Evolutionary conservation across 2,888 invertebrate species (phyloP).

Genomic region (Drosophila engyochracea): DNA sequence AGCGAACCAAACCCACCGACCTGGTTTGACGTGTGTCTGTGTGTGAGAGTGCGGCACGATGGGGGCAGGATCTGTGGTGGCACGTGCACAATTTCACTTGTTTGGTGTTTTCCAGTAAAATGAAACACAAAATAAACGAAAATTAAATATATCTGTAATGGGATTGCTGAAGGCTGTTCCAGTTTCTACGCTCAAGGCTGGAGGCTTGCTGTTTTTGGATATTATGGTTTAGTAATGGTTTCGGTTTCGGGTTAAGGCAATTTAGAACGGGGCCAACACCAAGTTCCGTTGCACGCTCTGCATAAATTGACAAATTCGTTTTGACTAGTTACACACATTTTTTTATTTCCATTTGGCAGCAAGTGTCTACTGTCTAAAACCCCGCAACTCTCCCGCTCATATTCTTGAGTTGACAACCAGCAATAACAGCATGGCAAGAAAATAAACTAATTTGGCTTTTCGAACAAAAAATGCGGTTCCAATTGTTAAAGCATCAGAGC

Average conservation of each 20-base stretch:
- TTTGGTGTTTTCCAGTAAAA: conserved; percentile 28
- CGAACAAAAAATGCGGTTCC: conserved; percentile 46
- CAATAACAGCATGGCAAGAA: conserved; percentile 51
- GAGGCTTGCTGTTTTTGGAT: background rate
- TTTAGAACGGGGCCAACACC: conserved; percentile 28
- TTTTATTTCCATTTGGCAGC: conserved; percentile 14
- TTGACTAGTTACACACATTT: conserved; percentile 18
- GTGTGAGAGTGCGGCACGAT: background rate
- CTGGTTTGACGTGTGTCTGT: background rate
- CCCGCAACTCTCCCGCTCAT: background rate
- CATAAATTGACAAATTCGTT: conserved; percentile 50
- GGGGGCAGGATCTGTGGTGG: conserved; percentile 6
- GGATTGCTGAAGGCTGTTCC: background rate
- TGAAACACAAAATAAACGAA: conserved; percentile 37
- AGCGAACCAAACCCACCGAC: background rate
- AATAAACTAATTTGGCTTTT: conserved; percentile 67
- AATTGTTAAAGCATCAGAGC: conserved; percentile 34
- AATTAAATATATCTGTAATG: conserved; percentile 24
- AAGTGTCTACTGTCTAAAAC: conserved; percentile 2
- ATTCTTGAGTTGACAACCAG: conserved; percentile 27
- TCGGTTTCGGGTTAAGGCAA: conserved; percentile 8
- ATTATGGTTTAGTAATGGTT: background rate
- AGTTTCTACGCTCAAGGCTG: background rate
- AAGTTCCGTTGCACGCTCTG: conserved; percentile 15
- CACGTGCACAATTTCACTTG: conserved; percentile 38